Base-by-base conservation (phyloP, 2,888 invertebrate genomes). In the Euphydryas editha region DNA sequence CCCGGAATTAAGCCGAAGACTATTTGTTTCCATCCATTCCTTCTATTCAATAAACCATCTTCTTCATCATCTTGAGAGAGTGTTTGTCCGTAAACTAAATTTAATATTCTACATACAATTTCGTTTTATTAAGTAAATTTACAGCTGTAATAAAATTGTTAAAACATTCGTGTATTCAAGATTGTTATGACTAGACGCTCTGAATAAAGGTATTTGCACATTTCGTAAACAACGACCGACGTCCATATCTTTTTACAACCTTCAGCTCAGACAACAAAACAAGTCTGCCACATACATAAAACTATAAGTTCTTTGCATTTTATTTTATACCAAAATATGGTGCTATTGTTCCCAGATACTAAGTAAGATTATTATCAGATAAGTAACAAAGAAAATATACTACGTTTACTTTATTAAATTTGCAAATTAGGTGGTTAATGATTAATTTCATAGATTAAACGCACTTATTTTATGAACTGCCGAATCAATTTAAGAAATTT, bases 161-260 rank as follows among this genome's bases (percentile, higher is more conserved):
- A 30, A 51, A 51, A 7, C 51, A 15, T 24, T 51, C 18, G n/a
- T 13, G 20, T 21, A n/a, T 24, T 51, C 51, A 30, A 51, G 51
- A 51, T 24, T 15, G 10, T 51, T 51, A 24, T 30, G 30, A 51
- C 47, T 57, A 56, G 37, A 47, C 58, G 49, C 47, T 58, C 58
- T 47, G 59, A 59, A 24, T 47, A 58, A 56, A 18, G 47, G 17
- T 21, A 63, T 49, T 51, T 63, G 39, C 39, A 49, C 49, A 58
- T 57, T 58, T 49, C 58, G 58, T 56, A 63, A 58, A 58, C 51
- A 51, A 51, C 21, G 30, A 62, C 56, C 21, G 42, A 46, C 58
- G 42, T 56, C 20, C 59, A 67, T 67, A 67, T 63, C 49, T 58
- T 68, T 68, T 64, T 64, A 68, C 68, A 61, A 54, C 64, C 63